Percentiles rank a stretch among this genome's conserved stretches.
phyloP scores from a whole-genome alignment of 2,888 invertebrate genomes.

The Tetheella fluctuosa region DNA sequence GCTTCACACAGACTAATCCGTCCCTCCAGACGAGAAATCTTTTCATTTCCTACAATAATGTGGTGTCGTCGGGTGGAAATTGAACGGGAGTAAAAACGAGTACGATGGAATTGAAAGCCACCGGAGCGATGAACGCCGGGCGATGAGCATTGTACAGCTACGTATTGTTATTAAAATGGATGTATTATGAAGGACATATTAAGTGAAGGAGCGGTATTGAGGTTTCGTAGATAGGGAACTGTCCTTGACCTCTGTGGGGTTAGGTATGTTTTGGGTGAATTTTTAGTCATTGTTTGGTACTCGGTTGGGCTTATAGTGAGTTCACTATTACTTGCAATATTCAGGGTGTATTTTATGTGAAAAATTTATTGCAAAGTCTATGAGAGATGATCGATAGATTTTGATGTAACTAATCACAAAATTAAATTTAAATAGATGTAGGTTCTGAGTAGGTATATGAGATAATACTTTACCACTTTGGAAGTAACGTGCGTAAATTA shows the following conservation, averaged over 20 bases:
- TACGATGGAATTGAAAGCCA: conserved; percentile 69
- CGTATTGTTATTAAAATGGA: conserved; percentile 66
- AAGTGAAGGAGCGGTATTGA: conserved; percentile 8
- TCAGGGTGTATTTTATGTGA: no score
- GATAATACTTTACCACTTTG: no score
- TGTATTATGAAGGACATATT: conserved; percentile 11
- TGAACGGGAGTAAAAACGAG: conserved; percentile 58
- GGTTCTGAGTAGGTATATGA: no score
- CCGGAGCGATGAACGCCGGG: conserved; percentile 64
- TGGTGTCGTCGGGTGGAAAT: conserved; percentile 51
- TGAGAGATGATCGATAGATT: no score
- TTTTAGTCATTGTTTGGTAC: no score
- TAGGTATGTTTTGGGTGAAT: neutral
- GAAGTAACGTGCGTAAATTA: no score
- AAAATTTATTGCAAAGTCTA: no score
- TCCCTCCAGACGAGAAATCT: conserved; percentile 57
- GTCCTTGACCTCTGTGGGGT: conserved; percentile 5
- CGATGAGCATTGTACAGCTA: conserved; percentile 62
- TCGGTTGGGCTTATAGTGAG: no score
- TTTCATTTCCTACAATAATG: conserved; percentile 66
- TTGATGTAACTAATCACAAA: no score
- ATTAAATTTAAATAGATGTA: no score
- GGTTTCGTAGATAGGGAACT: neutral
- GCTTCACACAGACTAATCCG: conserved; percentile 46
- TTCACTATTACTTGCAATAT: no score